These are phyloP conservation scores for Tribolium freemani DNA, from an alignment of 2,888 invertebrate species.

Conservation along the genomic window DNA sequence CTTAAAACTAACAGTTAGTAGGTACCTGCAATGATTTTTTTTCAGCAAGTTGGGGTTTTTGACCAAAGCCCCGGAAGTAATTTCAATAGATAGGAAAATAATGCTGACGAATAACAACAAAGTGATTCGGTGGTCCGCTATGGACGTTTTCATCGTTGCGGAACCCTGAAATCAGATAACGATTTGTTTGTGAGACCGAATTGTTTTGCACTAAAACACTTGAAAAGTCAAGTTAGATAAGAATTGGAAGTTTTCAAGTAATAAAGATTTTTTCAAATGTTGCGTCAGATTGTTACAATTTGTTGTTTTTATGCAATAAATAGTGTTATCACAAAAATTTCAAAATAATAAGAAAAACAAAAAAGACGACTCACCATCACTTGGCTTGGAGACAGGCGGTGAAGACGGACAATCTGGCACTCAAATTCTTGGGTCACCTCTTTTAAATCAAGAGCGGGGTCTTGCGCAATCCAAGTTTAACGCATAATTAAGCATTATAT, in stretches of 20 bases:
- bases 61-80: neutral
- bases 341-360: neutral
- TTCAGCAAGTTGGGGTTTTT: neutral
- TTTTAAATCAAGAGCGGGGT: constrained; percentile 13
- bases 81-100: constrained; percentile 2
- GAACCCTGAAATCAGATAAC: neutral
- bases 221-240: constrained; percentile 2
- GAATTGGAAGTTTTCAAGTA: neutral
- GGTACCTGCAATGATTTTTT: constrained; percentile 17
- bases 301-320: neutral
- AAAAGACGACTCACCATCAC: constrained; percentile 2
- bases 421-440: constrained; percentile 21
- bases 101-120: constrained; percentile 4
- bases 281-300: constrained; percentile 16
- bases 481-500: neutral
- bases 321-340: neutral
- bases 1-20: too few relatives aligned
- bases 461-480: constrained; percentile 18
- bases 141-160: neutral
- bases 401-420: neutral
- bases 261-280: constrained; percentile 3
- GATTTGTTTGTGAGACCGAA: neutral
- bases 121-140: neutral
- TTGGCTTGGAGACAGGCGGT: neutral
- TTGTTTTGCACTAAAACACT: constrained; percentile 1